Evolutionary conservation across 2,797 vertebrate species (phyloP), one percentile per base, ranked within the genome.

Genomic region (Bradypodion pumilum): DNA sequence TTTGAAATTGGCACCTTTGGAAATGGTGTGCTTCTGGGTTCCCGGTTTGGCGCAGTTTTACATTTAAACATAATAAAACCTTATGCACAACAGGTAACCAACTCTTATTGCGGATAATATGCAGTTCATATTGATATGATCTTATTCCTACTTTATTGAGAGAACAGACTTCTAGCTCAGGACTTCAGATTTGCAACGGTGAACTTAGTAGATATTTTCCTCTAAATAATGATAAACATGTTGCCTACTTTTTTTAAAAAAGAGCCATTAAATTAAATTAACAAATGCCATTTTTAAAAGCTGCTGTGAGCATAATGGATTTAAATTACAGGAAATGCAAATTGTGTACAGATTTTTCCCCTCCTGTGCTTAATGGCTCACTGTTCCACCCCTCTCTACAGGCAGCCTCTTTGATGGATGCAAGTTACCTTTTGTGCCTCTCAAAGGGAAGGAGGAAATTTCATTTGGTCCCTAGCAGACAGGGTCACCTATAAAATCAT

Each of bases 401-500:
- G 85, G 72, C 74, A 91, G 44, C 0, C 37, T 87, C 74, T 90
- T 84, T 82, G 80, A 84, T 85, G 68, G 56, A 74, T 83, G 32
- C 65, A 90, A 89, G 90, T 88, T 88, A 90, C 90, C 91, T 88
- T 84, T 89, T 88, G 75, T 92, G 75, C 86, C 68, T 88, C 84
- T 92, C 81, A 52, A 84, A 80, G 86, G 70, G 76, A 90, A 90
- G 75, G 89, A 86, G 72, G 65, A 76, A 88, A 87, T 91, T 91
- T 91, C 65, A 82, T 74, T 79, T 92, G 74, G 72, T 62, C 32
- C 75, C 85, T 25, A 32, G 60, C 76, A 91, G 81, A 81, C 63
- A 81, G 7, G 78, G 7, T 35, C 60, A 35, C 35, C 37, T 88
- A 52, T 88, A 91, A 93, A 92, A 87, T 78, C 62, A 78, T 78